phyloP scores from a whole-genome alignment of 2,797 vertebrate genomes.

The Nothura maculosa region DNA sequence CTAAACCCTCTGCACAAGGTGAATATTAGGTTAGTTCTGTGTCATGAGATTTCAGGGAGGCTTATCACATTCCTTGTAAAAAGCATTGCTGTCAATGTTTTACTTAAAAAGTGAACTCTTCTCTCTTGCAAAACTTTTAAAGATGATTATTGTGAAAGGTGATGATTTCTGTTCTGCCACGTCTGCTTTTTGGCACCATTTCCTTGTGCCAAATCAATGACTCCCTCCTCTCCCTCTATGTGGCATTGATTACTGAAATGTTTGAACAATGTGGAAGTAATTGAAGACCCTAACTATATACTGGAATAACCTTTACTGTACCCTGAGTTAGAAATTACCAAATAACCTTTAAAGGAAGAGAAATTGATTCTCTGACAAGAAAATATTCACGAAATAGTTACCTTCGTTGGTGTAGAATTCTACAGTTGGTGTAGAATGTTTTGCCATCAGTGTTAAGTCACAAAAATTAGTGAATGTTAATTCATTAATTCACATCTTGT shows the following conservation, averaged over 20 bases:
- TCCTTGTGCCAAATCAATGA: neutral
- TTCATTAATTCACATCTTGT: neutral
- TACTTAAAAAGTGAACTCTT: neutral
- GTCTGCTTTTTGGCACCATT: neutral
- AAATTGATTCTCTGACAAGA: neutral
- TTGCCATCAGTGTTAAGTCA: neutral
- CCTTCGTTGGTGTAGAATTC: no score
- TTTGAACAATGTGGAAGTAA: neutral
- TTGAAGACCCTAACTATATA: neutral
- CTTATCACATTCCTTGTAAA: neutral
- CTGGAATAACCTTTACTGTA: neutral
- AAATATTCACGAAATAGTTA: neutral
- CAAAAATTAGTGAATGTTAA: neutral
- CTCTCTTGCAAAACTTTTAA: neutral
- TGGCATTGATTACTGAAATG: neutral
- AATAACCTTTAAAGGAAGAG: neutral
- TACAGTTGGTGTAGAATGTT: neutral
- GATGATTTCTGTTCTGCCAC: neutral
- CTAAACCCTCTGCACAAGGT: constrained; percentile 31
- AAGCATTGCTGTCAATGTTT: neutral
- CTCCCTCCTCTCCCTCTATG: rapidly evolving
- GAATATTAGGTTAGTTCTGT: constrained; percentile 33
- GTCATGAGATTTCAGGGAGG: neutral
- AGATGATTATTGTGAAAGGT: neutral
- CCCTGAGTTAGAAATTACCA: neutral